Base-by-base conservation (phyloP, 2,113 vertebrate genomes). In the Reinhardtius hippoglossoides region DNA sequence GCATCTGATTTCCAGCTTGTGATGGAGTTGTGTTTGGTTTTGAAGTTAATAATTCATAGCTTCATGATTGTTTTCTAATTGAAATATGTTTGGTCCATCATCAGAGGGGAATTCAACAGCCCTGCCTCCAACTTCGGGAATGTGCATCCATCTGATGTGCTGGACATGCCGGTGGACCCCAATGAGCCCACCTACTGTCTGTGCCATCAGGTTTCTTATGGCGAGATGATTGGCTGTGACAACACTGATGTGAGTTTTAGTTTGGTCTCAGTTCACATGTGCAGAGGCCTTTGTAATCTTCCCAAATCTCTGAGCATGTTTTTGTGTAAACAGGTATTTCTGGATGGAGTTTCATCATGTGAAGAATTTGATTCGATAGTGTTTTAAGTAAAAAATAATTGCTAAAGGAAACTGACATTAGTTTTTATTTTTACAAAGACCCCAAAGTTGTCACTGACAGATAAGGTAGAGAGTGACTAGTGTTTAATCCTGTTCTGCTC, bases 191-290 rank as follows among this genome's bases (percentile, higher is more conserved):
- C 98, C 18, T 99, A 99, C 92, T 99, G 98, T 93, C 95, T 99
- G 83, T 99, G 98, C 88, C 97, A 97, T 92, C 98, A 99, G 93
- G 98, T 99, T 44, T 99, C 98, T 74, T 99, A 99, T 8, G 98
- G 98, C 88, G 98, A 99, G 92, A 99, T 99, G 98, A 99, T 99
- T 16, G 98, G 98, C 94, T 99, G 98, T 64, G 98, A 99, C 93
- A 99, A 99, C 88, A 96, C 97, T 31, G 98, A 99, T 66, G 98
- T 99, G 91, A 97, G 97, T 94, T 74, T 80, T 1, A 26, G 16
- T 59, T 13, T 1, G 31, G 4, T 46, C 20, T 68, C 31, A 13
- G 42, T 9, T 66, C 42, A 37, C 8, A 37, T 9, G 35, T 37
- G 31, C 31, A 31, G 31, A 31, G 5, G 31, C 31, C 31, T 31